A percentile compares a stretch with the other conserved stretches of the same genome.
Conservation (phyloP, 2,113 vertebrate genomes). For the Centropus unirufus region DNA sequence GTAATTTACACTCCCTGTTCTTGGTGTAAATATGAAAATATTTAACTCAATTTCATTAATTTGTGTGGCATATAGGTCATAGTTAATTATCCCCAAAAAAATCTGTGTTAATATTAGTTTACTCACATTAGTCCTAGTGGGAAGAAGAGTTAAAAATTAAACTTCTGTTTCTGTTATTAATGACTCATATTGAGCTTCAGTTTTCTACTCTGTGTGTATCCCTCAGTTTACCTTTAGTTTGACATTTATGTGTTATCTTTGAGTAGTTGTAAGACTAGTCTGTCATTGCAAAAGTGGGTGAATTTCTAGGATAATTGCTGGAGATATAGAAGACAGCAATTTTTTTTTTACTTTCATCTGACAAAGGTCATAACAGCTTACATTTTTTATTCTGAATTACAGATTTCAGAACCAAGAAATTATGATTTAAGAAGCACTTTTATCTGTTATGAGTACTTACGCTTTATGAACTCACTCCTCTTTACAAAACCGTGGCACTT, state of each 20-base stretch:
- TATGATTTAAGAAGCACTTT: not conserved
- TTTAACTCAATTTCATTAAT: not conserved
- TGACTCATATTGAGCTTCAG: not conserved
- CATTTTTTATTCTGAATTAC: not conserved
- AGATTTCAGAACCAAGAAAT: not conserved
- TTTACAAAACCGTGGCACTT: conserved; percentile 38
- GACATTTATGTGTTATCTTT: not conserved
- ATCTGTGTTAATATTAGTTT: not conserved
- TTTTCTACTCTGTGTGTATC: not conserved
- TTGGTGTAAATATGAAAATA: not conserved
- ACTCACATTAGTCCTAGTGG: not conserved
- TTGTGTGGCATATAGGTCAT: not conserved
- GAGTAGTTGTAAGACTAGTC: not conserved
- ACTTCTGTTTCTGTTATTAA: not conserved
- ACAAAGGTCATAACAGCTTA: not conserved
- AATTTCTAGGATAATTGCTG: not conserved
- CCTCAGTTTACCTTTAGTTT: not conserved
- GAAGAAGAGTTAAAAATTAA: not conserved
- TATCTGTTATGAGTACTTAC: not conserved
- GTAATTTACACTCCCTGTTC: not conserved
- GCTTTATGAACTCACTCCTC: conserved; percentile 5
- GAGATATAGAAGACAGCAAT: not conserved
- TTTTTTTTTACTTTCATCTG: not conserved
- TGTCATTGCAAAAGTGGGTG: not conserved
- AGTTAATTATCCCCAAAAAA: not conserved